These are phyloP conservation scores for Sebastes steindachneri DNA, from an alignment of 2,797 vertebrate genomes.

Conservation along the genomic window DNA sequence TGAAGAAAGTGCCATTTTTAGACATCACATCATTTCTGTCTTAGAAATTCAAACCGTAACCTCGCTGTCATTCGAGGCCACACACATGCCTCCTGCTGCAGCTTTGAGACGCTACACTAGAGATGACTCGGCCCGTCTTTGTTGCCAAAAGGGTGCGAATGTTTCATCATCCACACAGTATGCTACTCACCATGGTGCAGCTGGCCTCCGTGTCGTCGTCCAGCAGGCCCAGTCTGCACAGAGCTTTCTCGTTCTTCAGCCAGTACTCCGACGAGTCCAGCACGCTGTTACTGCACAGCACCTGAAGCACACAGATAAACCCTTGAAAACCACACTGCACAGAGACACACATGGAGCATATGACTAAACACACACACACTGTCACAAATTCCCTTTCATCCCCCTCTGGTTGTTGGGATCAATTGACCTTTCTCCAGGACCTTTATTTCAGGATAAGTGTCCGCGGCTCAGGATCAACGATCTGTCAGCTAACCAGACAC, in stretches of 20 bases:
- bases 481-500: constrained; percentile 49
- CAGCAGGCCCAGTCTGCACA: constrained; percentile 91
- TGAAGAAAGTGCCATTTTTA: constrained; percentile 11
- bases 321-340: neutral
- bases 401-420: constrained; percentile 32
- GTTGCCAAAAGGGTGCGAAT: constrained; percentile 21
- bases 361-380: neutral
- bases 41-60: neutral
- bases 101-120: constrained; percentile 2
- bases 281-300: constrained; percentile 91
- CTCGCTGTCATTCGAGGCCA: neutral
- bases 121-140: neutral
- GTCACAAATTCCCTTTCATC: constrained; percentile 41
- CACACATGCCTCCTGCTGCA: neutral
- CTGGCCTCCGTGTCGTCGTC: constrained; percentile 89
- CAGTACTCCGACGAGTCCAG: constrained; percentile 96
- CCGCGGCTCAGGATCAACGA: constrained; percentile 35
- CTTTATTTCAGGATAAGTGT: constrained; percentile 45
- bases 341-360: neutral
- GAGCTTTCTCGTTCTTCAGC: constrained; percentile 91
- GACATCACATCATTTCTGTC: constrained; percentile 11
- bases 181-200: constrained; percentile 90
- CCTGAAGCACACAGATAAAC: constrained; percentile 80
- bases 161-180: constrained; percentile 23
- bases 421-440: constrained; percentile 54